Evolutionary conservation across 2,797 vertebrate genomes (phyloP), one percentile per base, ranked within the genome.

Genomic region (Spondyliosoma cantharus): DNA sequence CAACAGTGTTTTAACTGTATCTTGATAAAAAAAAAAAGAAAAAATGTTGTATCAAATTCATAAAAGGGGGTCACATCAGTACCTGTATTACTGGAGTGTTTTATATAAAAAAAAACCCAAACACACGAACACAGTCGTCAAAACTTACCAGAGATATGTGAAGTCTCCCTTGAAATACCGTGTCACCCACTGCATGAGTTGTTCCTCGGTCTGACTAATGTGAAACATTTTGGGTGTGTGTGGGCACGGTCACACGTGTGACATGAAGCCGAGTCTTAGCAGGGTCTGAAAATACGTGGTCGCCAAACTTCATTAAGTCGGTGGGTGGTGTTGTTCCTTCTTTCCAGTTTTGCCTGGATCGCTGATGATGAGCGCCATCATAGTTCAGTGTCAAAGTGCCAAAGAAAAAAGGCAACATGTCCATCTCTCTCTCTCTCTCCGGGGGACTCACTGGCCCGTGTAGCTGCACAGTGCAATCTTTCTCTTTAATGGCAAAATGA

Each of bases 251-350:
- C 60, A 72, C 25, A 67, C 19, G 25, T 74, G 68, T 81, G 61
- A 74, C 76, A 67, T 42, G 16, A 19, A 45, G 42, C 48, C 45
- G 3, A 27, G 75, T 71, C 48, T 19, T 43, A 29, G 7, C 60
- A 53, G 45, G 53, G 24, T 73, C 60, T 73, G 71, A 85, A 68
- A 74, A 75, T 67, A 80, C 63, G 74, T 45, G 25, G 32, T 73
- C 77, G 62, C 12, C 72, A 76, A 63, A 74, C 78, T 82, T 76
- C 54, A 52, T 70, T 70, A 83, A 78, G 54, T 75, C 70, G 8
- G 85, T 86, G 73, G 86, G 88, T 74, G 80, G 89, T 79, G 73
- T 84, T 75, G 83, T 22, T 32, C 32, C 59, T 64, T 72, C 59
- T 64, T 71, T 45, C 46, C 64, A 58, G 62, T 62, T 69, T 80